A percentile compares a stretch with the other conserved stretches of the same genome.
Conservation (phyloP, 2,113 vertebrate species). For the Peromyscus maniculatus region DNA sequence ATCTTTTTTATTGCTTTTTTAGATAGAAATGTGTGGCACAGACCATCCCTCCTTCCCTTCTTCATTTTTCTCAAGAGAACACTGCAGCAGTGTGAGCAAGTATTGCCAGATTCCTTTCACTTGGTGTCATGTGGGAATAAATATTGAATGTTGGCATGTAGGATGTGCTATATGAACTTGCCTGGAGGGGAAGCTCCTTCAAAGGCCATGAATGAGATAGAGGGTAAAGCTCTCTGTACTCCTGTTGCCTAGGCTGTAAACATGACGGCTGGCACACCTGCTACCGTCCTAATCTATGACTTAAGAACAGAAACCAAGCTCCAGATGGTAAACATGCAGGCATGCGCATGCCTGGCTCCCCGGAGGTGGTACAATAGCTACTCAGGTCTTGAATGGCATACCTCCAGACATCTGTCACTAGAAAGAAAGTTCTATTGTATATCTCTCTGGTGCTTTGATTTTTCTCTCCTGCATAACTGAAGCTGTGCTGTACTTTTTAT, state of each 20-base stretch:
- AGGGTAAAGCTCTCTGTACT: background rate
- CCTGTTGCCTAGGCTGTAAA: constrained; percentile 2
- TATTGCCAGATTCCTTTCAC: background rate
- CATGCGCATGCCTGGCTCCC: background rate
- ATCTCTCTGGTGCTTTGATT: background rate
- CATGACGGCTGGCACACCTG: background rate
- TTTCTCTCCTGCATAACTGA: background rate
- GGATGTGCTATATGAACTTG: background rate
- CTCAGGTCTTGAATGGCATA: background rate
- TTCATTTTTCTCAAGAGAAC: background rate
- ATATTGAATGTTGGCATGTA: background rate
- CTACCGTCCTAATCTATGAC: background rate
- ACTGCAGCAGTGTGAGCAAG: background rate
- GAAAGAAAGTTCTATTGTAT: background rate
- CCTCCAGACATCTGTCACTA: background rate
- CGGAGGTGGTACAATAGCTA: background rate
- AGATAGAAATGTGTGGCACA: background rate
- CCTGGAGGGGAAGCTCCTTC: background rate
- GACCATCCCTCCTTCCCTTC: background rate
- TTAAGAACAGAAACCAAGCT: background rate
- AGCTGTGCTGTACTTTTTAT: background rate
- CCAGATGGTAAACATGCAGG: background rate
- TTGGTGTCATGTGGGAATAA: background rate
- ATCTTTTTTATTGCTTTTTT: background rate
- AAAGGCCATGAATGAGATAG: background rate